Base-by-base conservation (phyloP, 2,888 invertebrate species). In the Eupithecia inturbata region DNA sequence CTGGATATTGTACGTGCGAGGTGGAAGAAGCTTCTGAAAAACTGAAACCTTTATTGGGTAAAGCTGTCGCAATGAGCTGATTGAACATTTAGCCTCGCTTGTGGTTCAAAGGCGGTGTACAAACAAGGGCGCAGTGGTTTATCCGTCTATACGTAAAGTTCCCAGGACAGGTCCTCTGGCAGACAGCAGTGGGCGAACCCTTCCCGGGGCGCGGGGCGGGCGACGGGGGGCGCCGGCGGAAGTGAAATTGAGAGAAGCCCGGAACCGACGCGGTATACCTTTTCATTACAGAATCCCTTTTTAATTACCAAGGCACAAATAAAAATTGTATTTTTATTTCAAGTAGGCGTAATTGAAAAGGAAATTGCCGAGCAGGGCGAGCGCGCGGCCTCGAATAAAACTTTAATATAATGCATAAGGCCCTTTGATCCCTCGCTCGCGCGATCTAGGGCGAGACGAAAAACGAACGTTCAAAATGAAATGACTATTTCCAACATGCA, bases 251-350 rank as follows among this genome's bases (percentile, higher is more conserved):
- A 93, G 93, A 93, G 92, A 89, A 93, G 91, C 91, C 88, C 92
- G 92, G 92, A 92, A 93, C 92, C 88, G 89, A 82, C 91, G 82
- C 91, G 89, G 92, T 92, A 92, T 94, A 94, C 93, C 93, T 94
- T 94, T 94, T 93, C 92, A 94, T 93, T 93, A 93, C 92, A 91
- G 90, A 92, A 94, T 93, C 94, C 94, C 93, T 92, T 94, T 94
- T 94, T 94, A 94, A 94, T 94, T 94, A 93, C 94, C 91, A 90
- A 88, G 90, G 89, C 88, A 91, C 89, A 91, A 93, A 93, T 91
- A 93, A 94, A 93, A 94, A 93, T 92, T 92, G 92, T 93, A 91
- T 94, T 94, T 91, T 93, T 92, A 92, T 92, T 92, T 90, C 93
- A 93, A 94, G 94, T 91, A 92, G 92, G 88, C 91, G 92, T 93